A percentile compares a stretch with the other conserved stretches of the same genome.
These are phyloP conservation scores for Acrocephalus kingi DNA, from an alignment of 2,113 vertebrate species.

Conservation along the genomic window DNA sequence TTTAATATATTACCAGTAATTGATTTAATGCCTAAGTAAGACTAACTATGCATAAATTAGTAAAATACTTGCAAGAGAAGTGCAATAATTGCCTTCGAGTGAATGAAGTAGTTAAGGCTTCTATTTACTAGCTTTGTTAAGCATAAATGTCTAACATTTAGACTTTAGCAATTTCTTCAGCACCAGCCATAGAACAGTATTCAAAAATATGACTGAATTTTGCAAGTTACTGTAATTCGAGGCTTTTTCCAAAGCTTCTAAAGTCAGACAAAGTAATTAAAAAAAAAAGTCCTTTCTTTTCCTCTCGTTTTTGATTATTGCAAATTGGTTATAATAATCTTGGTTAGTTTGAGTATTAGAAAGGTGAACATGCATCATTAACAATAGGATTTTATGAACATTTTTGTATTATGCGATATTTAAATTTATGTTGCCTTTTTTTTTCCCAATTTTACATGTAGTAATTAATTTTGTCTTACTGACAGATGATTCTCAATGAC, in stretches of 20 bases:
- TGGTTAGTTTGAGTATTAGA: background rate
- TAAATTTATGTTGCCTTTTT: slow-evolving; percentile 55
- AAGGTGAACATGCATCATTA: slow-evolving; percentile 27
- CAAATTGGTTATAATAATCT: background rate
- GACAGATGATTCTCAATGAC: slow-evolving; percentile 77
- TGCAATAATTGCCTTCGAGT: background rate
- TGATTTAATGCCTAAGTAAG: slow-evolving; percentile 42
- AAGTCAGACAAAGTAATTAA: background rate
- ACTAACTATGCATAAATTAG: slow-evolving; percentile 43
- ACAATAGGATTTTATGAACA: slow-evolving; percentile 41
- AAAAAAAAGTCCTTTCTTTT: background rate
- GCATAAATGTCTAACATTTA: background rate
- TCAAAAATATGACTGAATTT: slow-evolving; percentile 64
- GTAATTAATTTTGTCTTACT: slow-evolving; percentile 78
- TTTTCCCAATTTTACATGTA: slow-evolving; percentile 52
- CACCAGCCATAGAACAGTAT: background rate
- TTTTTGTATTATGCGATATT: slow-evolving; percentile 62
- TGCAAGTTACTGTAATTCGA: slow-evolving; percentile 67
- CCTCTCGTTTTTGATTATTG: background rate
- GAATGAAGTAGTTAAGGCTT: background rate
- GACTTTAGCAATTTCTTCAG: slow-evolving; percentile 1
- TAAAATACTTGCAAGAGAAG: background rate
- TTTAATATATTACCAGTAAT: slow-evolving; percentile 16
- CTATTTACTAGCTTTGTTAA: slow-evolving; percentile 1
- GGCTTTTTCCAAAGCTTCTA: background rate